Evolutionary conservation across 2,888 invertebrate species (phyloP).

Genomic region (Azorinus chamasolen): DNA sequence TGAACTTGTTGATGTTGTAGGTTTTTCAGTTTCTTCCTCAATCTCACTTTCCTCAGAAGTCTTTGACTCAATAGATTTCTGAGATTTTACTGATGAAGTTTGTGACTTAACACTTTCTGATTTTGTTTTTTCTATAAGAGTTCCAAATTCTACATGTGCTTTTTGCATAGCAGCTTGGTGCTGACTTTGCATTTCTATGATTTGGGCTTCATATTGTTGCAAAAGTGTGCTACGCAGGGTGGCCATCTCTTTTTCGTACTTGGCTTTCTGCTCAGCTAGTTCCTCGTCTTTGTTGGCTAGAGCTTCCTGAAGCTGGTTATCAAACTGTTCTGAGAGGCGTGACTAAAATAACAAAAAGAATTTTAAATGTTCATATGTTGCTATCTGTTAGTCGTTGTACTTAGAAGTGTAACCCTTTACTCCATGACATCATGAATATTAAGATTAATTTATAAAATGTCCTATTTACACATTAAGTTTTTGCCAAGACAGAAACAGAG

Average conservation of each 20-base stretch:
- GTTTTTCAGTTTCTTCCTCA: slow-evolving; percentile 43
- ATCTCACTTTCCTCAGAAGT: slow-evolving; percentile 43
- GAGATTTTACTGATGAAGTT: not conserved
- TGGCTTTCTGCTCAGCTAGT: slow-evolving; percentile 60
- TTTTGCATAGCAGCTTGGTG: slow-evolving; percentile 30
- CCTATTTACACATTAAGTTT: no score
- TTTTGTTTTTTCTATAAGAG: slow-evolving; percentile 26
- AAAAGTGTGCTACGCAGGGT: slow-evolving; percentile 60
- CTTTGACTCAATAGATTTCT: slow-evolving; percentile 16
- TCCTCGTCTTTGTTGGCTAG: slow-evolving; percentile 70
- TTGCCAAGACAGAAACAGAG: no score
- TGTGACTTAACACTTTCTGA: slow-evolving; percentile 18
- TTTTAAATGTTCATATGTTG: no score
- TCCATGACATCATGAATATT: no score
- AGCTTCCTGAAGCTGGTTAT: slow-evolving; percentile 49
- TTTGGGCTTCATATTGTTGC: slow-evolving; percentile 58
- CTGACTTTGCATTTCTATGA: slow-evolving; percentile 40
- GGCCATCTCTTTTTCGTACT: slow-evolving; percentile 65
- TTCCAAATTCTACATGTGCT: slow-evolving; percentile 38
- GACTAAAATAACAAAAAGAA: slow-evolving; percentile 28
- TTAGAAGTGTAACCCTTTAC: not conserved
- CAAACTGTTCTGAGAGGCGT: slow-evolving; percentile 55
- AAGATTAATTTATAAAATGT: no score
- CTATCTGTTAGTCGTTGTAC: not conserved
- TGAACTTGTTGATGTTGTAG: slow-evolving; percentile 15